Conservation (phyloP, 2,888 invertebrate species). For the Limnephilus marmoratus region DNA sequence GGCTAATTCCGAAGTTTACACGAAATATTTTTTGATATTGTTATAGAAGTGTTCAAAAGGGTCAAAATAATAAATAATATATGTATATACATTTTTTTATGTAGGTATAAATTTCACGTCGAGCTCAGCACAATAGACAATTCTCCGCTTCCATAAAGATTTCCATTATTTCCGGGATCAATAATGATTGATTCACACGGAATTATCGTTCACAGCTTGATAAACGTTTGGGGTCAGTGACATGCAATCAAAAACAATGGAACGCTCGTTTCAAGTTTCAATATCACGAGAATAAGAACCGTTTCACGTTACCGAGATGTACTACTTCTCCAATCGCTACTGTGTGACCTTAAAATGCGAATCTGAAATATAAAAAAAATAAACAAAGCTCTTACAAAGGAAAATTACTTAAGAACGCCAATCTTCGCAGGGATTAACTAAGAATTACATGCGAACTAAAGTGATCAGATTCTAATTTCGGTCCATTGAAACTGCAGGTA, state of each 20-base stretch:
- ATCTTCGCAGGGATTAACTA: too few relatives aligned
- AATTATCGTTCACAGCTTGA: not conserved
- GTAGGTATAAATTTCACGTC: too few relatives aligned
- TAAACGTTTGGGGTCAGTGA: not conserved
- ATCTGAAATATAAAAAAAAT: not conserved
- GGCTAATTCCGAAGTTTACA: too few relatives aligned
- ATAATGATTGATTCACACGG: not conserved
- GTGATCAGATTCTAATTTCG: too few relatives aligned
- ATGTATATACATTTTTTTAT: too few relatives aligned
- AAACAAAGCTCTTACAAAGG: not conserved
- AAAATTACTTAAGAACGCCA: not conserved
- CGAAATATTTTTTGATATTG: too few relatives aligned
- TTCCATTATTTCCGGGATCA: not conserved
- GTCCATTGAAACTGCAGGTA: too few relatives aligned
- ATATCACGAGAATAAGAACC: not conserved
- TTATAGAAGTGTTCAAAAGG: too few relatives aligned
- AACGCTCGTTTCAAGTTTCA: not conserved
- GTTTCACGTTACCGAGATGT: not conserved
- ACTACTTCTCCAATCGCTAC: too few relatives aligned
- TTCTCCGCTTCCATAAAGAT: not conserved
- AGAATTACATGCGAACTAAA: not conserved
- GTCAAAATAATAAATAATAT: too few relatives aligned
- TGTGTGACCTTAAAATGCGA: not conserved
- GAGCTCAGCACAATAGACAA: not conserved
- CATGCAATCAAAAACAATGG: not conserved